Percentiles rank a stretch among this genome's conserved stretches.
Evolutionary conservation across 2,113 vertebrate genomes (phyloP).

Genomic region (Calonectris borealis): DNA sequence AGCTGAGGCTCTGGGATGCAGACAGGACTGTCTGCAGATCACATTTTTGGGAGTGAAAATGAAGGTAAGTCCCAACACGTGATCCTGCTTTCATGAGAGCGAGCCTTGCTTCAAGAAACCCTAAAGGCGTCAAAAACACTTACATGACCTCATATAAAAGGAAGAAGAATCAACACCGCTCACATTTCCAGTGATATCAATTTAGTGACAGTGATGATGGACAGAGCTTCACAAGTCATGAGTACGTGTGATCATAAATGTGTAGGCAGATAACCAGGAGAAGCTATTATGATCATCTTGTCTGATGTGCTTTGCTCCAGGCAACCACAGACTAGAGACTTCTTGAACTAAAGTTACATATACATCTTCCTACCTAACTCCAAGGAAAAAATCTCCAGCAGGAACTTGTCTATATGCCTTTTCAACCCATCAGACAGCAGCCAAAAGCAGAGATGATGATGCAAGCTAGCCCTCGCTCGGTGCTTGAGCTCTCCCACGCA

Average conservation of each 20-base stretch:
- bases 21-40: background rate
- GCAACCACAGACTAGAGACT: background rate
- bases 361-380: background rate
- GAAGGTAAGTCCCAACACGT: background rate
- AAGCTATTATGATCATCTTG: background rate
- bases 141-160: background rate
- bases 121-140: background rate
- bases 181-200: background rate
- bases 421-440: background rate
- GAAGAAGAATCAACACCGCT: background rate
- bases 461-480: rapidly evolving
- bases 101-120: background rate
- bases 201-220: background rate
- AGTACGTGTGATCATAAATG: background rate
- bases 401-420: background rate
- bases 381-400: background rate
- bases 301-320: background rate
- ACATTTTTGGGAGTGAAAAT: background rate
- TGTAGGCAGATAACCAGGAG: background rate
- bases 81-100: background rate
- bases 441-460: background rate
- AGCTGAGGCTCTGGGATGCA: no score
- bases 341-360: background rate
- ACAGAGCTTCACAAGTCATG: background rate
- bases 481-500: background rate